phyloP scores from a whole-genome alignment of 2,797 vertebrate species.

The Tarsius wallacei region DNA sequence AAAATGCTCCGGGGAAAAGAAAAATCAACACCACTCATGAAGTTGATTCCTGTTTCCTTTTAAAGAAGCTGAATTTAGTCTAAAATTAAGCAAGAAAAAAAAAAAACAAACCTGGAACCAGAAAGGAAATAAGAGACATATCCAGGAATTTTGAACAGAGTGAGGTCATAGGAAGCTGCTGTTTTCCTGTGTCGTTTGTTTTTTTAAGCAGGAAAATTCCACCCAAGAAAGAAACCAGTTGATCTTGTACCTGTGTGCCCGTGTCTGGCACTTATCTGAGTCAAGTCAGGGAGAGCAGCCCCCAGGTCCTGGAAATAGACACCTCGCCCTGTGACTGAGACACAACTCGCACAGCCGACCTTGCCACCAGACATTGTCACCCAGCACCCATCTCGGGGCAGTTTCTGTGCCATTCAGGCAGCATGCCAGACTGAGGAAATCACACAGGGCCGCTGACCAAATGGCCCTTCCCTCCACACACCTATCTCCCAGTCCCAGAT shows the following conservation, averaged over 20 bases:
- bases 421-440: neutral
- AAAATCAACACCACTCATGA: conserved; percentile 31
- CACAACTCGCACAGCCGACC: rapidly evolving
- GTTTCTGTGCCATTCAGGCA: neutral
- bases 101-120: conserved; percentile 71
- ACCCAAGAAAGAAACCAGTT: conserved; percentile 62
- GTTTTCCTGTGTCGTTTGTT: conserved; percentile 73
- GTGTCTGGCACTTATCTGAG: conserved; percentile 67
- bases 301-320: conserved; percentile 57
- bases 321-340: neutral
- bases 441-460: neutral
- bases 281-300: neutral
- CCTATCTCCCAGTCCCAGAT: neutral
- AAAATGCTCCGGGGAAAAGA: neutral
- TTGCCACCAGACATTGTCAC: neutral
- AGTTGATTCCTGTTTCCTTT: conserved; percentile 64
- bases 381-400: neutral
- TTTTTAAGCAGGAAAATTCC: conserved; percentile 77
- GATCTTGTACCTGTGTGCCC: conserved; percentile 72
- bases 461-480: neutral
- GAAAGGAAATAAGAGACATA: conserved; percentile 77
- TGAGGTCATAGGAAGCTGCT: conserved; percentile 84
- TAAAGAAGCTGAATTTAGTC: conserved; percentile 67
- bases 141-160: conserved; percentile 85
- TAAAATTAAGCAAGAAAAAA: conserved; percentile 72